These are phyloP conservation scores for Creontiades dilutus DNA, from an alignment of 2,888 invertebrate genomes.

Conservation along the genomic window DNA sequence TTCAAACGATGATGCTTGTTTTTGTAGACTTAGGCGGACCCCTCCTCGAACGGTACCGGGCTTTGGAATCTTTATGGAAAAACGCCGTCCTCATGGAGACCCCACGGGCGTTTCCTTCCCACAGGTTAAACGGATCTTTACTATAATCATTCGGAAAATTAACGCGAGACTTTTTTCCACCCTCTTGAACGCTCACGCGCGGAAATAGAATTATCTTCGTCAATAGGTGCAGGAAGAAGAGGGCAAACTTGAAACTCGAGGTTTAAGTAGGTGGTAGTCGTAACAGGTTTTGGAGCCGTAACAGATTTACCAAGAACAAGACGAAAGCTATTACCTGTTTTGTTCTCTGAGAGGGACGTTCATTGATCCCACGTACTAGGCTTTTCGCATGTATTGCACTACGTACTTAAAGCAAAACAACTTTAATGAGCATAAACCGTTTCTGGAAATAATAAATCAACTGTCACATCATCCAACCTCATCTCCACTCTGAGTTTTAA, in stretches of 20 bases:
- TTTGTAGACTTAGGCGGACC: constrained; percentile 47
- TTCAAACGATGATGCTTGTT: constrained; percentile 68
- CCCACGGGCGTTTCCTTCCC: constrained; percentile 31
- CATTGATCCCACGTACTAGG: constrained; percentile 12
- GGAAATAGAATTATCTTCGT: neutral
- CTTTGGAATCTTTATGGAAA: constrained; percentile 48
- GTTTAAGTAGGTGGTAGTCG: constrained; percentile 19
- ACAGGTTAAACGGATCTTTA: constrained; percentile 66
- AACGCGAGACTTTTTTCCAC: constrained; percentile 36
- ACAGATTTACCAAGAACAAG: neutral
- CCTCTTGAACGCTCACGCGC: neutral
- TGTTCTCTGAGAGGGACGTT: constrained; percentile 28
- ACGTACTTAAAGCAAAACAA: too few relatives aligned
- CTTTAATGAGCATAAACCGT: too few relatives aligned
- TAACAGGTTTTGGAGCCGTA: neutral
- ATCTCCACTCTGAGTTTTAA: too few relatives aligned
- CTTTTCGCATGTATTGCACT: too few relatives aligned
- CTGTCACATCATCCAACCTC: too few relatives aligned
- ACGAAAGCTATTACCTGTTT: constrained; percentile 16
- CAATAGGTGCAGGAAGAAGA: neutral
- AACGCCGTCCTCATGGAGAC: constrained; percentile 49
- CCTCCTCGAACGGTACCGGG: constrained; percentile 60
- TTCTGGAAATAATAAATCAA: too few relatives aligned
- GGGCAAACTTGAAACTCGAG: constrained; percentile 8
- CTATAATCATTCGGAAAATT: constrained; percentile 54